Conservation (phyloP, 2,888 invertebrate species). For the Onchidella celtica region DNA sequence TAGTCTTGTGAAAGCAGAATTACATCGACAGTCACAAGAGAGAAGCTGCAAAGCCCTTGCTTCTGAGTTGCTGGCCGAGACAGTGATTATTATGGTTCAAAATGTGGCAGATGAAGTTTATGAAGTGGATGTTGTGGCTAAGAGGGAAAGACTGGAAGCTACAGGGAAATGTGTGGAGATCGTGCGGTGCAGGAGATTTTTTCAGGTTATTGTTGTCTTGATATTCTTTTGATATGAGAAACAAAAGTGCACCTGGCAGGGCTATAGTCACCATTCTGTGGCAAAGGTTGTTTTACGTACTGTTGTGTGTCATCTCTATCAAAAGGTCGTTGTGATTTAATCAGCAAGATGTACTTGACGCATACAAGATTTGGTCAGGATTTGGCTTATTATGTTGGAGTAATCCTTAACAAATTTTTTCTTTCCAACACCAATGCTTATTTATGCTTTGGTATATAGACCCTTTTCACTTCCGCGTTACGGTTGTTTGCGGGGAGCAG, state of each 20-base stretch:
- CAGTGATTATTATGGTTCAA: slow-evolving; percentile 44
- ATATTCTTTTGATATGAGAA: background rate
- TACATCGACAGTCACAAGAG: slow-evolving; percentile 59
- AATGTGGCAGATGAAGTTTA: slow-evolving; percentile 64
- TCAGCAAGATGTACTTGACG: no score
- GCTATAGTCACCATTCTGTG: no score
- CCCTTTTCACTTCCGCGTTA: no score
- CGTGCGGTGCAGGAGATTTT: slow-evolving; percentile 56
- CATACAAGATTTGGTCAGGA: no score
- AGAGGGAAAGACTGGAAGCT: slow-evolving; percentile 62
- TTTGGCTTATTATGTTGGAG: no score
- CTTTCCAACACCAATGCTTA: no score
- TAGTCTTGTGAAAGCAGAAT: slow-evolving; percentile 54
- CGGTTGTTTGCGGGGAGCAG: no score
- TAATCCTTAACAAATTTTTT: no score
- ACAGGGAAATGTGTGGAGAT: slow-evolving; percentile 64
- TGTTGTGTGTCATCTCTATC: no score
- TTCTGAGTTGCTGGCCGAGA: slow-evolving; percentile 46
- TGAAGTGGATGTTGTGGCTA: slow-evolving; percentile 68
- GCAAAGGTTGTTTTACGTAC: no score
- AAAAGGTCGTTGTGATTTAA: no score
- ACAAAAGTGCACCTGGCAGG: background rate
- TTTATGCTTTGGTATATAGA: no score
- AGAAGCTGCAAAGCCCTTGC: slow-evolving; percentile 55
- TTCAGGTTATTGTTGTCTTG: slow-evolving; percentile 17